A percentile compares a stretch with the other conserved stretches of the same genome.
Evolutionary conservation across 1,140 invertebrate genomes (phyloP).

Genomic region (Diabrotica virgifera): DNA sequence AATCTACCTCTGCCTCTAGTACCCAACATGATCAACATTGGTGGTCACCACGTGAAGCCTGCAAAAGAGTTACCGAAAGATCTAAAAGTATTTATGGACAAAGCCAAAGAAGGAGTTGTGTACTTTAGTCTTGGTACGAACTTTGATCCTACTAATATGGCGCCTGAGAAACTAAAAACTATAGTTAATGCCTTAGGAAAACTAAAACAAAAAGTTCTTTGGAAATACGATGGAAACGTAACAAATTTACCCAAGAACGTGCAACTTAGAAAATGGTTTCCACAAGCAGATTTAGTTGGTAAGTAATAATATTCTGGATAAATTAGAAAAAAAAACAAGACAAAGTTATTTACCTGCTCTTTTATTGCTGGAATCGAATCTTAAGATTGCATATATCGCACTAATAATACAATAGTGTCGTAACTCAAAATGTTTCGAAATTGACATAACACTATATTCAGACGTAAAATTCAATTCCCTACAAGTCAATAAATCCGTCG

Average conservation of each 20-base stretch:
- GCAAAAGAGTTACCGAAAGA: constrained; percentile 43
- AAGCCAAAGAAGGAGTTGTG: constrained; percentile 56
- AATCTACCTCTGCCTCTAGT: constrained; percentile 34
- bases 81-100: constrained; percentile 53
- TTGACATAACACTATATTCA: no score
- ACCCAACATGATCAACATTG: constrained; percentile 56
- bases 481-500: no score
- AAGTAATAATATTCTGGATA: no score
- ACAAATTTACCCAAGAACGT: constrained; percentile 32
- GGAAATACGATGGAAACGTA: constrained; percentile 52
- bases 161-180: constrained; percentile 41
- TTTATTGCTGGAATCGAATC: no score
- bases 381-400: no score
- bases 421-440: no score
- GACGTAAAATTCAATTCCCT: no score
- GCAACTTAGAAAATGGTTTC: constrained; percentile 26
- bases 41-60: constrained; percentile 43
- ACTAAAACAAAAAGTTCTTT: constrained; percentile 52
- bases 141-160: constrained; percentile 55
- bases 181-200: constrained; percentile 50
- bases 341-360: no score
- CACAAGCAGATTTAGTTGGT: constrained; percentile 32
- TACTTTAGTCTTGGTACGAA: constrained; percentile 63
- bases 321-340: no score
- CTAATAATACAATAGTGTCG: no score